Evolutionary conservation across 2,113 vertebrate genomes (phyloP).

Genomic region (Brachyhypopomus gauderio): DNA sequence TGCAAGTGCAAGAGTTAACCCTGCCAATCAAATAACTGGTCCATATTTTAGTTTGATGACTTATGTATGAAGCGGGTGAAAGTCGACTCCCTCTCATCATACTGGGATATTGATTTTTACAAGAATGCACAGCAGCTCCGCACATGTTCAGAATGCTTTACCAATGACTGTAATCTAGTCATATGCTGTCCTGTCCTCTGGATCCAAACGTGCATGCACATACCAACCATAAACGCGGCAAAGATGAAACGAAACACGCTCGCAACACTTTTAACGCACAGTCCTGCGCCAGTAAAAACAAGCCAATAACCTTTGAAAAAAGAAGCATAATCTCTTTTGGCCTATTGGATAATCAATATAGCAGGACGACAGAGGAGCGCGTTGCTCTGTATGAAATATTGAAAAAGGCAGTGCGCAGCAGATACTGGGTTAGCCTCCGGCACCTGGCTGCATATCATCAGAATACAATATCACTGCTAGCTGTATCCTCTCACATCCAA

Average conservation of each 20-base stretch:
- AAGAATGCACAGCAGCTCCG: background rate
- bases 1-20: background rate
- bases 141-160: background rate
- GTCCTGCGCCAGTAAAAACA: background rate
- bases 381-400: background rate
- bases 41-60: background rate
- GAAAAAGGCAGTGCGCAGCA: background rate
- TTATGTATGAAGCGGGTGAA: slow-evolving; percentile 13
- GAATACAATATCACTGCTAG: slow-evolving; percentile 2
- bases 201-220: background rate
- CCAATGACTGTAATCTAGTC: background rate
- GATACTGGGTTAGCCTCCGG: background rate
- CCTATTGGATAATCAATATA: background rate
- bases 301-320: background rate
- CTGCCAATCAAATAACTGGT: slow-evolving; percentile 5
- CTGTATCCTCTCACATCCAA: background rate
- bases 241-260: background rate
- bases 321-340: background rate
- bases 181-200: background rate
- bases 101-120: slow-evolving; percentile 15
- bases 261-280: background rate
- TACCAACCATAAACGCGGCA: background rate
- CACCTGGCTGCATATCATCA: slow-evolving; percentile 4
- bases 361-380: background rate
- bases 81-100: background rate